Evolutionary conservation across 2,113 vertebrate genomes (phyloP).

Genomic region (Prionailurus viverrinus): DNA sequence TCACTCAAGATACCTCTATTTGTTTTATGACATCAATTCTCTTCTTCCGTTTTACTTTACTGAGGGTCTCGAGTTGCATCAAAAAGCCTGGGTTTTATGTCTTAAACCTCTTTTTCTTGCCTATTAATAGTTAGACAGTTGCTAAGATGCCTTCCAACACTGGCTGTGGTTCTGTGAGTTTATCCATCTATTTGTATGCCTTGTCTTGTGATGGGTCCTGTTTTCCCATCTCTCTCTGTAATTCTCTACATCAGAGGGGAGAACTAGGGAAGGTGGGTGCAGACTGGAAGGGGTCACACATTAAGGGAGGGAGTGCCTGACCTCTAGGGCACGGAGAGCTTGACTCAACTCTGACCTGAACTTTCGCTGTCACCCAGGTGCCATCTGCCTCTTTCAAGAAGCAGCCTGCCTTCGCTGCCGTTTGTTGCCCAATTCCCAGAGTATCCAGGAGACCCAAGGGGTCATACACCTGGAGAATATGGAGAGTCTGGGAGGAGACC

Average conservation of each 20-base stretch:
- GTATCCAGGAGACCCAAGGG: neutral
- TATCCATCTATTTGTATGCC: neutral
- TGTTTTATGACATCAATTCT: neutral
- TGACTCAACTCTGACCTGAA: neutral
- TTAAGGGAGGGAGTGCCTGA: neutral
- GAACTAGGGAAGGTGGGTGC: neutral
- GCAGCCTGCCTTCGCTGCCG: neutral
- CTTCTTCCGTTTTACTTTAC: neutral
- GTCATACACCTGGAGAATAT: neutral
- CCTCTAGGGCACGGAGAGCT: neutral
- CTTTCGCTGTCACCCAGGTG: conserved; percentile 55
- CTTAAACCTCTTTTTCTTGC: neutral
- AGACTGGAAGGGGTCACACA: neutral
- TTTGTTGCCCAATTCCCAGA: conserved; percentile 23
- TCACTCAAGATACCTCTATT: neutral
- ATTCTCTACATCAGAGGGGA: neutral
- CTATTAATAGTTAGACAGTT: neutral
- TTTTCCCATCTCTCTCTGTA: neutral
- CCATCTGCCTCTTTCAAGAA: conserved; percentile 66
- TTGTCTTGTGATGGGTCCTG: neutral
- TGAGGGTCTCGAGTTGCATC: neutral
- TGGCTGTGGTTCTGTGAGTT: neutral
- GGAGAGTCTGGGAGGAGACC: conserved; percentile 63
- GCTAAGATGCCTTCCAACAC: neutral
- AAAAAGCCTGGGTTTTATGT: conserved; percentile 16